Conservation (phyloP, 2,797 vertebrate species). For the Anomalospiza imberbis region DNA sequence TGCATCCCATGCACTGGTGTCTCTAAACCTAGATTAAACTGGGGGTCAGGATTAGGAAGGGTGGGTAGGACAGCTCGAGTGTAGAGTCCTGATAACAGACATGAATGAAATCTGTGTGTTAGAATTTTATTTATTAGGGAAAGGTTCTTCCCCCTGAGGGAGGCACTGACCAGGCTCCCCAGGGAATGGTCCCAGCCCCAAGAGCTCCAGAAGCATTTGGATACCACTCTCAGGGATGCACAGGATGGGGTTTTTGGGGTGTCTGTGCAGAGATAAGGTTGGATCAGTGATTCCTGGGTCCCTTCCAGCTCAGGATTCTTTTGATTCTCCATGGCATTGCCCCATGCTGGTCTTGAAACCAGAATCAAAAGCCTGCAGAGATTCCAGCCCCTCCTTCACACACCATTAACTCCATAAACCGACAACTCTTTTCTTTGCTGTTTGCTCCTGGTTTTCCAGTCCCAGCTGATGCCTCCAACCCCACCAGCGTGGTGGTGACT, state of each 20-base stretch:
- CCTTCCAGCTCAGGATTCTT: too few relatives aligned
- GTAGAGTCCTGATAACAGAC: not conserved
- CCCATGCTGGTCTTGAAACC: too few relatives aligned
- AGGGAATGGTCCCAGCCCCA: not conserved
- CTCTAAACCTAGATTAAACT: not conserved
- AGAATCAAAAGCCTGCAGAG: too few relatives aligned
- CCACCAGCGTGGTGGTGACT: too few relatives aligned
- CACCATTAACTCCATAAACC: too few relatives aligned
- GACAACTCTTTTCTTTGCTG: too few relatives aligned
- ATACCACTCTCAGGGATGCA: not conserved
- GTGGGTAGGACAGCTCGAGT: not conserved
- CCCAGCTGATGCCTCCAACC: too few relatives aligned
- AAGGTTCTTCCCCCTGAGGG: not conserved
- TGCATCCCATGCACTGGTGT: not conserved
- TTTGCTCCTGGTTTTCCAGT: too few relatives aligned
- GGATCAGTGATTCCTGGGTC: too few relatives aligned
- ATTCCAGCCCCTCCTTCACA: too few relatives aligned
- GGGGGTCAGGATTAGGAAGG: not conserved
- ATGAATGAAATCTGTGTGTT: not conserved
- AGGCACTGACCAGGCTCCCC: not conserved
- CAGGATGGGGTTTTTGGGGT: not conserved
- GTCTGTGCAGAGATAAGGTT: too few relatives aligned
- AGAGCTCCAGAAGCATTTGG: not conserved
- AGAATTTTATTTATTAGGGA: not conserved
- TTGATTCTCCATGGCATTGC: too few relatives aligned